These are phyloP conservation scores for Protobothrops flavoviridis DNA, from an alignment of 2,113 vertebrate species.

Conservation along the genomic window DNA sequence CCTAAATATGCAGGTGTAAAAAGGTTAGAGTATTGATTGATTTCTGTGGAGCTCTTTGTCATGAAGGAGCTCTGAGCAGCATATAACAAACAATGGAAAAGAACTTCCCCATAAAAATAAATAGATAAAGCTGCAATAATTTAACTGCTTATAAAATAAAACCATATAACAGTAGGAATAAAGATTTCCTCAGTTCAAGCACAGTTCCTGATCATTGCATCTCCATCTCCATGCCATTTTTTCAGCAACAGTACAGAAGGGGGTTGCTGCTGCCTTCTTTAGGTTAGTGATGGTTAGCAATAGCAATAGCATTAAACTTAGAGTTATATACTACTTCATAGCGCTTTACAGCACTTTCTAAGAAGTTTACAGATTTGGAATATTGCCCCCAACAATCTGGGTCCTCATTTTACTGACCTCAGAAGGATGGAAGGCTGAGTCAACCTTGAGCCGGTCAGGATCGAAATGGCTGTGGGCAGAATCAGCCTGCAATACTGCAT, in stretches of 20 bases:
- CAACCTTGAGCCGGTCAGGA: no score
- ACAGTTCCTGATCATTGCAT: not conserved
- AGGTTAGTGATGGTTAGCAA: no score
- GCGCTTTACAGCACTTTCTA: no score
- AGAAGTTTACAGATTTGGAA: no score
- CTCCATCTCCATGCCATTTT: not conserved
- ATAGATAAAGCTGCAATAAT: not conserved
- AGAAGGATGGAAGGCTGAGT: no score
- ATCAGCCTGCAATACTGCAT: no score
- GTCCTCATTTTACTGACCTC: no score
- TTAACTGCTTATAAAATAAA: not conserved
- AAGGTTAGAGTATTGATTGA: not conserved
- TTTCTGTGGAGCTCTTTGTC: not conserved
- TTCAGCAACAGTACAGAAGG: not conserved
- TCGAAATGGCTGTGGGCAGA: no score
- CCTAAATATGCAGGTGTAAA: not conserved
- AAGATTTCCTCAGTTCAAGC: not conserved
- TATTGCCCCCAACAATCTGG: no score
- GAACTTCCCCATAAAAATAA: not conserved
- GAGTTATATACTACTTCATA: no score
- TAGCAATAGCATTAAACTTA: no score
- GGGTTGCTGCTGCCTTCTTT: not conserved
- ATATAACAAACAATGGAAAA: not conserved
- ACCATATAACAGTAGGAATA: not conserved
- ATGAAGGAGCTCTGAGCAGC: not conserved